Evolutionary conservation across 1,140 invertebrate genomes (phyloP), one percentile per base, ranked within the genome.

Genomic region (Cydia amplana): DNA sequence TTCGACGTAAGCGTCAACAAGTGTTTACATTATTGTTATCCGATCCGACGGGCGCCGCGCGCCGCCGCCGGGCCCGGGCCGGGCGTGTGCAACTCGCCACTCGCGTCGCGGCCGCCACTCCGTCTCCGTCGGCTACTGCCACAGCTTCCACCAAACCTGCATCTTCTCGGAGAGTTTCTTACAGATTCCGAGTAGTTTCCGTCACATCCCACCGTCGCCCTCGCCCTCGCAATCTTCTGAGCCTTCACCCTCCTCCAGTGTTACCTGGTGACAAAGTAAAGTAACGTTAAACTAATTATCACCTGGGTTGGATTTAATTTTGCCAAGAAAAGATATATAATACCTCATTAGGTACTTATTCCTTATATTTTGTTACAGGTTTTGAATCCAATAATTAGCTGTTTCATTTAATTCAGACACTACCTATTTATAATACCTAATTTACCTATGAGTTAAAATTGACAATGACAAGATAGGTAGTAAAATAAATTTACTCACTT

Each of bases 111-210:
- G 23, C 23, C 70, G 76, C 75, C 64, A 9, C 18, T 12, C 6
- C 75, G 82, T 79, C 49, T 12, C 6, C 75, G 82, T 79, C 49
- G 49, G 79, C 94, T 94, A 95, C 93, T 95, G 94, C 91, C 95
- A 95, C 84, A 95, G 94, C 87, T 94, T 95, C 95, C 95, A 96
- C 95, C 95, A 96, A 88, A 95, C 95, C 93, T 96, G 96, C 93
- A 97, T 96, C 93, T 96, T 97, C 93, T 97, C 96, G 93, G 96
- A 95, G 91, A 97, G 94, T 94, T 96, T 97, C 93, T 95, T 96
- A 93, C 96, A 97, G 93, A 97, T 95, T 94, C 96, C 96, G 88
- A 96, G 94, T 93, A 97, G 95, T 95, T 96, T 97, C 96, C 96
- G 96, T 97, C 96, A 97, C 95, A 97, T 97, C 88, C 96, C 96